These are phyloP conservation scores for Gandaritis pyraliata DNA, from an alignment of 2,888 invertebrate species.

Conservation along the genomic window DNA sequence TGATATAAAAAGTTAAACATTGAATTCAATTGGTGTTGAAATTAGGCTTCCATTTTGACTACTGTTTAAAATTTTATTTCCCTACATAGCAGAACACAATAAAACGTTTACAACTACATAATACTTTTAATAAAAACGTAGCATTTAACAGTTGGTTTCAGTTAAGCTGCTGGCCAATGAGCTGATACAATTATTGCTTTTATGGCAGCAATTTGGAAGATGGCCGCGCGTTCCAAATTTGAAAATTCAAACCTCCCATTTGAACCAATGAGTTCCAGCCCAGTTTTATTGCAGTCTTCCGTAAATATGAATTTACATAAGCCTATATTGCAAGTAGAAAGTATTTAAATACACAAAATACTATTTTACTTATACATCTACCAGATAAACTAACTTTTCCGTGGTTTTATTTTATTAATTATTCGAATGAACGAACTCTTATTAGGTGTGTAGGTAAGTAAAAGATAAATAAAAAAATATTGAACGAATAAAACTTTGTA, in stretches of 20 bases:
- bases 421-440: no score
- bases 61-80: slow-evolving; percentile 2
- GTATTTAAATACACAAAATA: no score
- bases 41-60: slow-evolving; percentile 11
- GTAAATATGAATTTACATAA: no score
- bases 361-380: no score
- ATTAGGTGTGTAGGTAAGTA: no score
- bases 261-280: slow-evolving; percentile 73
- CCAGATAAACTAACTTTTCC: no score
- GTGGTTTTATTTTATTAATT: no score
- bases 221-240: slow-evolving; percentile 73
- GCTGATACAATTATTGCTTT: slow-evolving; percentile 77
- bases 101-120: slow-evolving; percentile 34
- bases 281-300: slow-evolving; percentile 64
- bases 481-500: no score
- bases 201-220: slow-evolving; percentile 77
- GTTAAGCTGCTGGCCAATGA: slow-evolving; percentile 77
- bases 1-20: slow-evolving; percentile 1
- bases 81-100: slow-evolving; percentile 29
- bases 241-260: slow-evolving; percentile 70
- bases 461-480: no score
- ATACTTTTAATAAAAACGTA: slow-evolving; percentile 36
- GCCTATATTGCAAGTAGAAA: no score
- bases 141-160: slow-evolving; percentile 69
- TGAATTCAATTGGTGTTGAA: slow-evolving; percentile 6